phyloP scores from a whole-genome alignment of 2,797 vertebrate species.

The Coracias cyanogaster region DNA sequence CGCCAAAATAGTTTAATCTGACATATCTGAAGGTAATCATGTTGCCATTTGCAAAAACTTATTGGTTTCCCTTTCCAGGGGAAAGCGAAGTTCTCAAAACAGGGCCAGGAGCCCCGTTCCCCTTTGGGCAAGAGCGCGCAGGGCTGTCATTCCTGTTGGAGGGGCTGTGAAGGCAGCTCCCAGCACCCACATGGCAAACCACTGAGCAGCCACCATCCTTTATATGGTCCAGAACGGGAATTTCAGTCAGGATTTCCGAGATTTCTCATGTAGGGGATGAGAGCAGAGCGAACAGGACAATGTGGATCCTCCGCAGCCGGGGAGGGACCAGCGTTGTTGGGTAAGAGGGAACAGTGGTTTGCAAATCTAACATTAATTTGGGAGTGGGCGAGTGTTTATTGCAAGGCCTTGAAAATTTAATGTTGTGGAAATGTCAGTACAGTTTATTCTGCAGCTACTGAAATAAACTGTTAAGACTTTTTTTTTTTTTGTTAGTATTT shows the following conservation, averaged over 20 bases:
- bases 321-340: fast-evolving
- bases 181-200: background rate
- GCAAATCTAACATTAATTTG: background rate
- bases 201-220: background rate
- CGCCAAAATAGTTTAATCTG: background rate
- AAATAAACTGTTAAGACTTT: background rate
- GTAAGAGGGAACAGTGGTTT: background rate
- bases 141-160: background rate
- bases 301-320: background rate
- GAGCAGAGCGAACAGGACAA: background rate
- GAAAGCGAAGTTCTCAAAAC: background rate
- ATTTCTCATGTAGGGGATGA: fast-evolving
- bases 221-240: background rate
- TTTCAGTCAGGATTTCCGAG: background rate
- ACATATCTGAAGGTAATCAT: background rate
- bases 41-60: background rate
- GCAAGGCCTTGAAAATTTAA: background rate
- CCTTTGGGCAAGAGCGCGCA: fast-evolving
- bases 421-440: background rate
- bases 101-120: fast-evolving
- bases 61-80: background rate
- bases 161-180: background rate
- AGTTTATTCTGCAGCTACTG: background rate
- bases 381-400: background rate
- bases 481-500: background rate